These are phyloP conservation scores for Dinoponera quadriceps DNA, from an alignment of 1,140 invertebrate genomes.

Conservation along the genomic window DNA sequence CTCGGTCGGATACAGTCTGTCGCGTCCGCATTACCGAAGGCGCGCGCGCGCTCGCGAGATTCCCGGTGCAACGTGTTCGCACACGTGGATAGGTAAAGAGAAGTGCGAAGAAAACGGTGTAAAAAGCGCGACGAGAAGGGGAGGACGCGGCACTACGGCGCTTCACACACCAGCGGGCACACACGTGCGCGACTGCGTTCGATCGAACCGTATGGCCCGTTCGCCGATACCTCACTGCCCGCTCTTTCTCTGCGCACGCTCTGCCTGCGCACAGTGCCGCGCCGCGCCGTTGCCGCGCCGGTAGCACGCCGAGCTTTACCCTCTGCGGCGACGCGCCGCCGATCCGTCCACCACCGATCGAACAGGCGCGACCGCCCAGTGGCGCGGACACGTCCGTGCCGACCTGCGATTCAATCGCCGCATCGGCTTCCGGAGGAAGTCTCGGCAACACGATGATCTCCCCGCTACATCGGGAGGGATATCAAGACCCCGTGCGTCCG, in stretches of 20 bases:
- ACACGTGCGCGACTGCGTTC: slow-evolving; percentile 52
- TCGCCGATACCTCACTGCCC: neutral
- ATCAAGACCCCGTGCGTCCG: too few species aligned
- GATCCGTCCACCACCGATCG: slow-evolving; percentile 32
- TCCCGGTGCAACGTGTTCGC: neutral
- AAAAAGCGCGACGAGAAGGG: neutral
- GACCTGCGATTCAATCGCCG: neutral
- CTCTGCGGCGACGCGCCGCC: slow-evolving; percentile 1
- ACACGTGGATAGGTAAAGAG: neutral
- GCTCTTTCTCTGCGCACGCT: too few species aligned
- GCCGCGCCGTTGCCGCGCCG: neutral
- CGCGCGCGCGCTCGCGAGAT: neutral
- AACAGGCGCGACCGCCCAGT: slow-evolving; percentile 52
- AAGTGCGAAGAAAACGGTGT: neutral
- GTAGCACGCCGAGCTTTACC: slow-evolving; percentile 20
- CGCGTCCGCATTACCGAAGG: slow-evolving; percentile 18
- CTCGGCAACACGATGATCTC: too few species aligned
- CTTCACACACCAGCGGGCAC: slow-evolving; percentile 29
- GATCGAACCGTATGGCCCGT: neutral
- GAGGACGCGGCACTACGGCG: slow-evolving; percentile 34
- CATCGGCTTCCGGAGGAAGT: neutral
- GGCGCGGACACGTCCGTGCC: slow-evolving; percentile 6
- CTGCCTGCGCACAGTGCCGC: too few species aligned
- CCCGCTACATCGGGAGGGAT: too few species aligned
- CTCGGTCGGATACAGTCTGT: slow-evolving; percentile 19